Percentiles rank a stretch among this genome's conserved stretches.
Evolutionary conservation across 2,113 vertebrate genomes (phyloP).

Genomic region (Oenanthe oenanthe): DNA sequence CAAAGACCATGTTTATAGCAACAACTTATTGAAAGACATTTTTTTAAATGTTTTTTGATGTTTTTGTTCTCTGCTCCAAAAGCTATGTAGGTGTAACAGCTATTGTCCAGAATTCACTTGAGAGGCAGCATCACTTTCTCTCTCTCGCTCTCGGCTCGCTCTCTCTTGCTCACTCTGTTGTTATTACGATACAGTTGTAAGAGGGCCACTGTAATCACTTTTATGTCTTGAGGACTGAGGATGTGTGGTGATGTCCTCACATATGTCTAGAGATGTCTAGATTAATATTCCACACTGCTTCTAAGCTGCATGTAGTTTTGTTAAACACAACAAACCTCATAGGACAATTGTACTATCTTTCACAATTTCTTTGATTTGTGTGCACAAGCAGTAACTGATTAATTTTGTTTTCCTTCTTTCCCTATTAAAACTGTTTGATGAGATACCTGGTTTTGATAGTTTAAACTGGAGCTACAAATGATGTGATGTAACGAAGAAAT

Average conservation of each 20-base stretch:
- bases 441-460: neutral
- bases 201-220: neutral
- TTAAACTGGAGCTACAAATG: neutral
- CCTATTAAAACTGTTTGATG: neutral
- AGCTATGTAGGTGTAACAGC: neutral
- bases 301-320: neutral
- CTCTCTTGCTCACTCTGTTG: neutral
- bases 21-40: neutral
- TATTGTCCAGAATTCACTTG: neutral
- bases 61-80: neutral
- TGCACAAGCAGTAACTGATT: neutral
- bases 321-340: neutral
- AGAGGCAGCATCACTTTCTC: neutral
- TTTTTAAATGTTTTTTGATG: neutral
- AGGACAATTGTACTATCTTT: neutral
- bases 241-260: neutral
- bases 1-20: neutral
- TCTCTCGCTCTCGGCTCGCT: too few relatives aligned
- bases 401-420: neutral
- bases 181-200: neutral
- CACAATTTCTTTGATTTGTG: neutral
- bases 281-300: neutral
- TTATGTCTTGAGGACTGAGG: neutral
- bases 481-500: neutral
- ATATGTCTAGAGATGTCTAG: neutral